These are phyloP conservation scores for Phaedon cochleariae DNA, from an alignment of 2,888 invertebrate species.

Conservation along the genomic window DNA sequence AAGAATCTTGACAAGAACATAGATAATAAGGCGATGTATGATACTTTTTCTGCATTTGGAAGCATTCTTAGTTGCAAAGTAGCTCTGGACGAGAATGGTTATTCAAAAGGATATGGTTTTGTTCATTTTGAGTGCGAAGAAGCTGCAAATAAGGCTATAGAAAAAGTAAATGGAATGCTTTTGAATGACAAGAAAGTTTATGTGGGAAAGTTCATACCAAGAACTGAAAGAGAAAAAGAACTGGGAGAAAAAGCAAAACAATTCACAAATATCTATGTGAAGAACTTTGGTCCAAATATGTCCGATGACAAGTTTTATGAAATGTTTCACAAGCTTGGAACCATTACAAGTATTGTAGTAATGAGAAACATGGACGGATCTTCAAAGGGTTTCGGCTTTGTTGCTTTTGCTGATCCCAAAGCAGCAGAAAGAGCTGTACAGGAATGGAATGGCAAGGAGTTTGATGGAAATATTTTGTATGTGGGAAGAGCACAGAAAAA, in stretches of 20 bases:
- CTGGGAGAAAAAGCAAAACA: slow-evolving; percentile 93
- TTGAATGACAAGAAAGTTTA: slow-evolving; percentile 98
- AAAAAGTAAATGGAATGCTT: slow-evolving; percentile 98
- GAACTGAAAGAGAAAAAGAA: slow-evolving; percentile 96
- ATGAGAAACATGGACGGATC: slow-evolving; percentile 92
- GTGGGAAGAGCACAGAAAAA: slow-evolving; percentile 99
- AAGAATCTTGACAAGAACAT: slow-evolving; percentile 98
- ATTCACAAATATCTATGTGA: slow-evolving; percentile 98
- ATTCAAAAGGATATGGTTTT: slow-evolving; percentile 95
- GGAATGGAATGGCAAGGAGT: slow-evolving; percentile 88
- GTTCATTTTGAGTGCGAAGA: slow-evolving; percentile 99
- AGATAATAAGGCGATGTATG: slow-evolving; percentile 99
- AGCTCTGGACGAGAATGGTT: slow-evolving; percentile 92
- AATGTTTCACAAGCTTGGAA: slow-evolving; percentile 91
- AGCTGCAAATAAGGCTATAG: slow-evolving; percentile 95
- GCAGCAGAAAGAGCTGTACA: slow-evolving; percentile 92
- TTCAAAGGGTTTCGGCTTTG: slow-evolving; percentile 98
- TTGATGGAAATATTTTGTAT: slow-evolving; percentile 80
- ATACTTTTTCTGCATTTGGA: slow-evolving; percentile 98
- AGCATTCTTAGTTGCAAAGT: slow-evolving; percentile 99
- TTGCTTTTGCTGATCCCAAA: slow-evolving; percentile 96
- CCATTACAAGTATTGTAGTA: slow-evolving; percentile 89
- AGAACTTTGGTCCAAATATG: slow-evolving; percentile 95
- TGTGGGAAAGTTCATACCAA: slow-evolving; percentile 97
- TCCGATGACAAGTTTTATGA: slow-evolving; percentile 88